These are phyloP conservation scores for Drosophila prosaltans DNA, from an alignment of 1,140 invertebrate species.

Conservation along the genomic window DNA sequence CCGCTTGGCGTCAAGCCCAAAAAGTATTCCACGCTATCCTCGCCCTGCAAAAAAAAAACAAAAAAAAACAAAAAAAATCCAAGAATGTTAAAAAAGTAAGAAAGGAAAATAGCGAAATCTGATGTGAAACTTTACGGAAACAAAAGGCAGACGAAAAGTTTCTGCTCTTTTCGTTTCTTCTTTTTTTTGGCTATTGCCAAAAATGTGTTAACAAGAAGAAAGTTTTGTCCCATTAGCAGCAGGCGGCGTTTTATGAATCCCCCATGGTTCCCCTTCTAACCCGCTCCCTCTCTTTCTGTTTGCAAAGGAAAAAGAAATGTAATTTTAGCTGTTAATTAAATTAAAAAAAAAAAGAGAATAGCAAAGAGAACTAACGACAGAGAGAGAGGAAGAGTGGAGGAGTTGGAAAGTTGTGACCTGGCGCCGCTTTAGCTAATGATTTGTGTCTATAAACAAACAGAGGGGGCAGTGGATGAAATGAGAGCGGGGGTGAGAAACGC, in stretches of 20 bases:
- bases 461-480: slow-evolving; percentile 33
- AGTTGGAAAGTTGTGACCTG: slow-evolving; percentile 42
- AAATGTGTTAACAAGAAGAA: slow-evolving; percentile 69
- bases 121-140: slow-evolving; percentile 49
- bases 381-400: not conserved
- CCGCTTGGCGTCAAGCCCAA: slow-evolving; percentile 98
- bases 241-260: slow-evolving; percentile 63
- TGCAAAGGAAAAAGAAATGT: slow-evolving; percentile 58
- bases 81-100: slow-evolving; percentile 29
- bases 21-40: slow-evolving; percentile 98
- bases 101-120: slow-evolving; percentile 61
- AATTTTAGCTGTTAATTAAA: slow-evolving; percentile 80
- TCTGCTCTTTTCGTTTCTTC: slow-evolving; percentile 11
- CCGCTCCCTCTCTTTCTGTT: slow-evolving; percentile 19
- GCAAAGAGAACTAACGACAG: slow-evolving; percentile 7
- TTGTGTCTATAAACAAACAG: slow-evolving; percentile 79
- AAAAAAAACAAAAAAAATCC: slow-evolving; percentile 4
- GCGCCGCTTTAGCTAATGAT: slow-evolving; percentile 78
- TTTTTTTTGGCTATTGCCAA: slow-evolving; percentile 54
- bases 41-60: slow-evolving; percentile 88
- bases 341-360: slow-evolving; percentile 53
- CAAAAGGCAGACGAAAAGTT: slow-evolving; percentile 57
- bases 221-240: slow-evolving; percentile 74
- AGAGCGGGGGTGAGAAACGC: slow-evolving; percentile 36
- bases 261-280: slow-evolving; percentile 8